A percentile compares a stretch with the other conserved stretches of the same genome.
Evolutionary conservation across 2,888 invertebrate genomes (phyloP).

Genomic region (Aphodius sticticus): DNA sequence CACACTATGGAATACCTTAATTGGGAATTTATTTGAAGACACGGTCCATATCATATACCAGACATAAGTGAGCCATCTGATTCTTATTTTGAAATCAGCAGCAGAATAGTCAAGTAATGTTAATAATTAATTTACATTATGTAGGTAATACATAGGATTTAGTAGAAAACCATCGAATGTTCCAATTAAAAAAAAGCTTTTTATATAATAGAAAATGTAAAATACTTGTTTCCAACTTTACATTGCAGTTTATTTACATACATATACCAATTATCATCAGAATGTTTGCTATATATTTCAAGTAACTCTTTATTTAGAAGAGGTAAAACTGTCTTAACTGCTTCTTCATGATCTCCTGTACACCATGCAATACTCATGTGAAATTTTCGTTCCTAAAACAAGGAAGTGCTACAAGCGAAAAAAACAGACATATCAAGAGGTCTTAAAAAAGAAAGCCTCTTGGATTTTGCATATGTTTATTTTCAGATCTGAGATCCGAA

Average conservation of each 20-base stretch:
- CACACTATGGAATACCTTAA: too few relatives aligned
- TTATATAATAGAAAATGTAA: conserved; percentile 61
- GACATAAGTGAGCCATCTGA: too few relatives aligned
- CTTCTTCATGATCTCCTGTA: conserved; percentile 69
- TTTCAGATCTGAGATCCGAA: too few relatives aligned
- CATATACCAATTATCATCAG: conserved; percentile 61
- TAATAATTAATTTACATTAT: too few relatives aligned
- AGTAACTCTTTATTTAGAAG: conserved; percentile 62
- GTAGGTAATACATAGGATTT: background rate
- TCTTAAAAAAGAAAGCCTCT: too few relatives aligned
- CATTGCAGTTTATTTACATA: conserved; percentile 68
- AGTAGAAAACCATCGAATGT: conserved; percentile 7
- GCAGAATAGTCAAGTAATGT: too few relatives aligned
- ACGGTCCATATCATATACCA: too few relatives aligned
- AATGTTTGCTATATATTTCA: conserved; percentile 53
- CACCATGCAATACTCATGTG: conserved; percentile 87
- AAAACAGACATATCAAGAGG: conserved; percentile 6
- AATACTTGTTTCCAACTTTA: conserved; percentile 80
- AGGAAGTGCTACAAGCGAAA: conserved; percentile 18
- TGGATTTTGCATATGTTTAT: too few relatives aligned
- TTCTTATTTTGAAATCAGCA: too few relatives aligned
- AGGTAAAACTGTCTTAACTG: conserved; percentile 62
- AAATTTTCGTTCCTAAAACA: conserved; percentile 77
- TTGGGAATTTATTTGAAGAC: too few relatives aligned
- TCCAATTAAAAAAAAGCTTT: conserved; percentile 6